phyloP scores from a whole-genome alignment of 1,140 invertebrate genomes.

The Mercenaria mercenaria region DNA sequence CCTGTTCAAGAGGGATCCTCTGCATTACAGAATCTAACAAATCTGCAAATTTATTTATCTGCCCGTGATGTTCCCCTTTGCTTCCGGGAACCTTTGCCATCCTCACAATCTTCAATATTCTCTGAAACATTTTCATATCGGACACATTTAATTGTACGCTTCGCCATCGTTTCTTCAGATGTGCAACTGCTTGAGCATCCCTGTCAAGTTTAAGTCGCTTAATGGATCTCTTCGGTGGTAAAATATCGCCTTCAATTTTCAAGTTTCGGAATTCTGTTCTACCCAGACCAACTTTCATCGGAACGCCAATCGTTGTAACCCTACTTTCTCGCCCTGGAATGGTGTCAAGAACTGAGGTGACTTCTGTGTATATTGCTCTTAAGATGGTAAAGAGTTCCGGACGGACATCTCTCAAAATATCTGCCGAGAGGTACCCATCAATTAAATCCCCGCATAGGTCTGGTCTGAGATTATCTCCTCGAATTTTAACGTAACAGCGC shows the following conservation, averaged over 20 bases:
- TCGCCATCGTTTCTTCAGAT: conserved; percentile 16
- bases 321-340: conserved; percentile 41
- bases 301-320: conserved; percentile 2
- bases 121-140: neutral
- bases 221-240: neutral
- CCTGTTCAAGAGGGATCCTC: conserved; percentile 4
- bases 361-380: conserved; percentile 21
- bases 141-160: neutral
- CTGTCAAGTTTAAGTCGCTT: neutral
- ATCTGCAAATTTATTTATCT: conserved; percentile 9
- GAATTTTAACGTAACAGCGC: conserved; percentile 16
- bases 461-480: neutral
- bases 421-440: conserved; percentile 41
- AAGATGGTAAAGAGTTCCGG: conserved; percentile 35
- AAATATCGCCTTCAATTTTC: neutral
- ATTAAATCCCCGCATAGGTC: neutral
- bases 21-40: neutral
- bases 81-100: conserved; percentile 12
- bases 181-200: neutral
- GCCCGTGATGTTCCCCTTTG: conserved; percentile 13
- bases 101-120: conserved; percentile 1
- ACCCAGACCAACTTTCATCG: conserved; percentile 30
- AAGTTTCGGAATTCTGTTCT: conserved; percentile 39
- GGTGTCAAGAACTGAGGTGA: neutral
- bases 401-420: conserved; percentile 24